Evolutionary conservation across 1,140 invertebrate species (phyloP).

Genomic region (Pinna nobilis): DNA sequence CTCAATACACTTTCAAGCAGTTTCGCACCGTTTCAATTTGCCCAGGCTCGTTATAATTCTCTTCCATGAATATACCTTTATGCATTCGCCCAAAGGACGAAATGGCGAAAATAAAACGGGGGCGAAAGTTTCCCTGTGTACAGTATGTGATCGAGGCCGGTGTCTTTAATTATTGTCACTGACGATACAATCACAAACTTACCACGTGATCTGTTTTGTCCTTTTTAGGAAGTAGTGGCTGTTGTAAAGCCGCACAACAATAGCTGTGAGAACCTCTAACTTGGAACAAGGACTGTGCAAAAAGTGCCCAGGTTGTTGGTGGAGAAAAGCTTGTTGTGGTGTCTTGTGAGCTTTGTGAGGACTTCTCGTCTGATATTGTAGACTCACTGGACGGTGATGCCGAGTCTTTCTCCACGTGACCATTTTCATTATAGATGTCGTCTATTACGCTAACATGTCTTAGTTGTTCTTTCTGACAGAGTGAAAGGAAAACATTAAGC

Average conservation of each 20-base stretch:
- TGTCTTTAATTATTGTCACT: no score
- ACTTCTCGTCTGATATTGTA: slow-evolving; percentile 29
- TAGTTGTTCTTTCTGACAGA: slow-evolving; percentile 6
- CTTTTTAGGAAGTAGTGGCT: slow-evolving; percentile 56
- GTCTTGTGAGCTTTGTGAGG: slow-evolving; percentile 11
- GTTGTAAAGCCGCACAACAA: slow-evolving; percentile 53
- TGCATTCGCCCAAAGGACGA: no score
- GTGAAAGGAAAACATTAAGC: not conserved
- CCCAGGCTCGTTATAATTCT: no score
- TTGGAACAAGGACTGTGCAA: slow-evolving; percentile 57
- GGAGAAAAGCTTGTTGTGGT: slow-evolving; percentile 1
- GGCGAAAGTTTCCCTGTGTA: no score
- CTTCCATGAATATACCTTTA: no score
- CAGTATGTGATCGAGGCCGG: no score
- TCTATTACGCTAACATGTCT: slow-evolving; percentile 14
- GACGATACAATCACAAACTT: slow-evolving; percentile 3
- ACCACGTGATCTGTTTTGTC: slow-evolving; percentile 61
- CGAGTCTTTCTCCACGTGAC: slow-evolving; percentile 21
- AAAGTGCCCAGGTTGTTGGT: slow-evolving; percentile 51
- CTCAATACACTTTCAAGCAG: no score
- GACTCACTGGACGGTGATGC: slow-evolving; percentile 15
- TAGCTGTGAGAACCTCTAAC: slow-evolving; percentile 53
- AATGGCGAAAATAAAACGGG: no score
- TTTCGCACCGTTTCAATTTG: no score
- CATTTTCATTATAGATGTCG: slow-evolving; percentile 25